Evolutionary conservation across 2,888 invertebrate genomes (phyloP), one percentile per base, ranked within the genome.

Genomic region (Trichopria drosophilae): DNA sequence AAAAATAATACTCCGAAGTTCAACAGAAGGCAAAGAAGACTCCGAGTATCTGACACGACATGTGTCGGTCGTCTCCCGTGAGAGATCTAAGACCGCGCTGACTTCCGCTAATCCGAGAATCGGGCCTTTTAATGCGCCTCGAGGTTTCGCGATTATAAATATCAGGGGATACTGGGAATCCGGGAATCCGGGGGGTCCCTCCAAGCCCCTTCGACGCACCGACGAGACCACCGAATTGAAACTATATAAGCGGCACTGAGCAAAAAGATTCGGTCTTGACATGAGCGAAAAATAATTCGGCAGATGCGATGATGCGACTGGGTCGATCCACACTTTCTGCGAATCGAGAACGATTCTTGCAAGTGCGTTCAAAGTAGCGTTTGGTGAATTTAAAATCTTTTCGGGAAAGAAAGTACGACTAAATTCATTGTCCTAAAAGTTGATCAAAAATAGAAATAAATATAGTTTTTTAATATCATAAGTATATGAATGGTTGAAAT

Each of bases 41-140:
- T 51, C 49, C 55, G 53, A 51, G 43, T 51, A 56, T 58, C 69
- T 68, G 73, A 71, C 71, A 66, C 72, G 72, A 72, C 72, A 73
- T 68, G 70, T 71, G 72, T 72, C 72, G 69, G 71, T 70, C 69
- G 71, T 72, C 71, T 71, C 68, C 62, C 64, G 64, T 60, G 65
- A n/a, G 51, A 75, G 75, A 75, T 73, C 74, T 70, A 71, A 75
- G 72, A 69, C 71, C 61, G 66, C 61, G 62, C 63, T 64, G 65
- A 72, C 73, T 73, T 75, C 75, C 74, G 75, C 72, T 75, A 73
- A 75, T 75, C 75, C 74, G 66, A 75, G 75, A 75, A 75, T 75
- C 74, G 71, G 66, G 70, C 65, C 72, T 73, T 75, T 75, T 73
- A 75, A 75, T 75, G 72, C 73, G 57, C 57, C 65, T 59, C 62